These are phyloP conservation scores for Montipora efflorescens DNA, from an alignment of 64 coral and sea anemone species.

Conservation along the genomic window DNA sequence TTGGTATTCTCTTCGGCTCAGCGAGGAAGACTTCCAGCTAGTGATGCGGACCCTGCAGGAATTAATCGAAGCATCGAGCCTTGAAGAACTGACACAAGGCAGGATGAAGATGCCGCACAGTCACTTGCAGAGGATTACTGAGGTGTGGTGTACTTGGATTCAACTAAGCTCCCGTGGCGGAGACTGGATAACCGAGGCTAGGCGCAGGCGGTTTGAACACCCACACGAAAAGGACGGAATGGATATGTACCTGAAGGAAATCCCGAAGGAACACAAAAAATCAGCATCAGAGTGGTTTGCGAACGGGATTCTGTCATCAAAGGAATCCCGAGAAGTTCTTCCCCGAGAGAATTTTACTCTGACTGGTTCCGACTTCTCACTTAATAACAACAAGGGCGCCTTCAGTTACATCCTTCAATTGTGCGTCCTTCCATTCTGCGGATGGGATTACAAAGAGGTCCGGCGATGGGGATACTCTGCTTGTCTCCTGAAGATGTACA, in stretches of 20 bases:
- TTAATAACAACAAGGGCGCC: neutral
- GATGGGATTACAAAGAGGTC: slow-evolving; percentile 60
- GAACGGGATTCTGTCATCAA: slow-evolving; percentile 36
- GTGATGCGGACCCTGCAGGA: slow-evolving; percentile 10
- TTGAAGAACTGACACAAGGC: slow-evolving; percentile 47
- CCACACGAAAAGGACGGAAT: neutral
- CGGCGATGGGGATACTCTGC: neutral
- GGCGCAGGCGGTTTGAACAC: neutral
- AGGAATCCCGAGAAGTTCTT: neutral
- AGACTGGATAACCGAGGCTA: neutral
- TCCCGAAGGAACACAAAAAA: slow-evolving; percentile 46
- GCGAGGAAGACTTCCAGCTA: slow-evolving; percentile 18
- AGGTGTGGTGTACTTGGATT: slow-evolving; percentile 54
- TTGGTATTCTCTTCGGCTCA: slow-evolving; percentile 70
- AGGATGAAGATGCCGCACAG: slow-evolving; percentile 8
- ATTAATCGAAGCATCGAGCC: slow-evolving; percentile 20
- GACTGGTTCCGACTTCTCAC: slow-evolving; percentile 20
- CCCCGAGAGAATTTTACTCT: slow-evolving; percentile 49
- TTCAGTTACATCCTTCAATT: slow-evolving; percentile 38
- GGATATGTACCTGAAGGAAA: slow-evolving; percentile 38
- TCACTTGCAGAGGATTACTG: neutral
- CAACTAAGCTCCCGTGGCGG: neutral
- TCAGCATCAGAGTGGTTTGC: slow-evolving; percentile 57
- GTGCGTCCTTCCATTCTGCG: slow-evolving; percentile 10
- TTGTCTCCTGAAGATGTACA: slow-evolving; percentile 49